Conservation (phyloP, 2,888 invertebrate species). For the Merodon equestris region DNA sequence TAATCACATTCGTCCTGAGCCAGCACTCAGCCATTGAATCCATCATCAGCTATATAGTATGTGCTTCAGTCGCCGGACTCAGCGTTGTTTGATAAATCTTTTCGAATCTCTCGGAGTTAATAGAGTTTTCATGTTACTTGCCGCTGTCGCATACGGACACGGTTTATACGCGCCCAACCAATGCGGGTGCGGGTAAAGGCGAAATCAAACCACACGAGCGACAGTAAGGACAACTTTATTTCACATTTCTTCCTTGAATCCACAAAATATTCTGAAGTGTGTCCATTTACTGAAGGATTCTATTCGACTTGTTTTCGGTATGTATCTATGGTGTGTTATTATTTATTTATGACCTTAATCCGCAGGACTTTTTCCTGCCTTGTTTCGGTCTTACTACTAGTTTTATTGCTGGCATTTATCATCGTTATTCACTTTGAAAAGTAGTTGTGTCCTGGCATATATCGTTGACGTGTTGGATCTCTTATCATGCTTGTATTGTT, state of each 20-base stretch:
- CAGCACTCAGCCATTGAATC: neutral
- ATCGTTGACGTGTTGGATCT: too few relatives aligned
- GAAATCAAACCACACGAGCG: neutral
- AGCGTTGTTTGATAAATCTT: conserved; percentile 52
- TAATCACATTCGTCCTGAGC: conserved; percentile 32
- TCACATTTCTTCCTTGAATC: too few relatives aligned
- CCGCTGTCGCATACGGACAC: neutral
- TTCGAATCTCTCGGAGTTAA: conserved; percentile 40
- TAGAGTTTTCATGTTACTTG: conserved; percentile 56
- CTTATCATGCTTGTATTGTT: too few relatives aligned
- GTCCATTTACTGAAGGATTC: conserved; percentile 46
- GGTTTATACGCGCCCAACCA: neutral
- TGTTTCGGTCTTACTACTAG: conserved; percentile 7
- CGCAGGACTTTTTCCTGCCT: conserved; percentile 15
- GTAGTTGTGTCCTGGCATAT: too few relatives aligned
- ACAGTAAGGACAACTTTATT: too few relatives aligned
- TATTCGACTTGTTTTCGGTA: conserved; percentile 55
- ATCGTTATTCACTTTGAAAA: conserved; percentile 55
- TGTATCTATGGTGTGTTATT: conserved; percentile 18
- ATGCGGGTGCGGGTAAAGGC: neutral
- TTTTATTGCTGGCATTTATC: conserved; percentile 44
- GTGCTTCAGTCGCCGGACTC: too few relatives aligned
- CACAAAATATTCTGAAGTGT: conserved; percentile 31
- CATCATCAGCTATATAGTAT: too few relatives aligned
- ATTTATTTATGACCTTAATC: conserved; percentile 40